phyloP scores from a whole-genome alignment of 2,113 vertebrate genomes.

The Sphaerodactylus townsendi region DNA sequence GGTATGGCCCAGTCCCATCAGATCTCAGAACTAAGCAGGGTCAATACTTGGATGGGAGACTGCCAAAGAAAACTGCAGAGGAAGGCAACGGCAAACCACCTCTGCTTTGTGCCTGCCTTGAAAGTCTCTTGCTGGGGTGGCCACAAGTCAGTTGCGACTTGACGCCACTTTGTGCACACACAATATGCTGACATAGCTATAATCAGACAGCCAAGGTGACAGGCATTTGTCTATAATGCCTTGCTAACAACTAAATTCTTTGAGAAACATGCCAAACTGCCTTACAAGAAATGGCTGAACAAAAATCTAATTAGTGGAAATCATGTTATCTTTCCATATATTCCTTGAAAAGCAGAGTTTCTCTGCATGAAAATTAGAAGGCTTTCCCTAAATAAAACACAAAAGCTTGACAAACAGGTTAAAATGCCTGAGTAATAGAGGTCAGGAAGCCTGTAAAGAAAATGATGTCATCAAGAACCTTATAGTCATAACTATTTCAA shows the following conservation, averaged over 20 bases:
- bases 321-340: slow-evolving; percentile 23
- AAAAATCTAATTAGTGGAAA: slow-evolving; percentile 12
- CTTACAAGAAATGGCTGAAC: slow-evolving; percentile 14
- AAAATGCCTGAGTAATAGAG: slow-evolving; percentile 21
- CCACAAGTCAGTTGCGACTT: no score
- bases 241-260: slow-evolving; percentile 30
- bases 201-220: slow-evolving; percentile 48
- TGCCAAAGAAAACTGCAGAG: no score
- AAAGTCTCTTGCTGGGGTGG: no score
- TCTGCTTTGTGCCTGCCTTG: no score
- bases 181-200: slow-evolving; percentile 1
- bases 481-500: not conserved
- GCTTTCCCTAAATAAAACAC: slow-evolving; percentile 1
- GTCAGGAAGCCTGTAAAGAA: slow-evolving; percentile 45
- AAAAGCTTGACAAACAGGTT: slow-evolving; percentile 16
- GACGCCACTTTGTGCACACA: no score
- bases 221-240: slow-evolving; percentile 45
- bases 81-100: no score
- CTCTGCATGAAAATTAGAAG: slow-evolving; percentile 5
- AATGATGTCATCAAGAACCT: slow-evolving; percentile 24
- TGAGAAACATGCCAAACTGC: slow-evolving; percentile 38
- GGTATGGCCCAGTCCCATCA: slow-evolving; percentile 1
- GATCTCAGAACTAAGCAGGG: no score
- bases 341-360: not conserved
- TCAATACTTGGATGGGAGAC: no score